A percentile compares a stretch with the other conserved stretches of the same genome.
Evolutionary conservation across 2,888 invertebrate species (phyloP).

Genomic region (Tenthredo livida): DNA sequence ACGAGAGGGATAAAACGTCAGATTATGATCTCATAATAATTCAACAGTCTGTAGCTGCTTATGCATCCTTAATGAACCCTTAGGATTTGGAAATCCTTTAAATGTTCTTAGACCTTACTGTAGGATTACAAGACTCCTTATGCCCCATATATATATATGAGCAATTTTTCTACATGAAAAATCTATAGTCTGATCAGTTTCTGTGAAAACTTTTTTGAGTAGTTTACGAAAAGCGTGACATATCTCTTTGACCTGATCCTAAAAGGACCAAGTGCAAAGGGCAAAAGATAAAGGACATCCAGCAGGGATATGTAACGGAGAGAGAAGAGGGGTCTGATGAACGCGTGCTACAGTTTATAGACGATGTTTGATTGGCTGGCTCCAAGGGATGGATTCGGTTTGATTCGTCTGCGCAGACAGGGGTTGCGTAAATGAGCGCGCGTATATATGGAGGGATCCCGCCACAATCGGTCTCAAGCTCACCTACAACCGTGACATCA

Average conservation of each 20-base stretch:
- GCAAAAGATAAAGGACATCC: conserved; percentile 4
- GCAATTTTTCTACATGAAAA: background rate
- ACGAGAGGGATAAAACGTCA: background rate
- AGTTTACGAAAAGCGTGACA: background rate
- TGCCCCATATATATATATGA: background rate
- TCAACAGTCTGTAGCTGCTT: background rate
- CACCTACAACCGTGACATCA: conserved; percentile 48
- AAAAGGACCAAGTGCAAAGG: background rate
- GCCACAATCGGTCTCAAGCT: conserved; percentile 45
- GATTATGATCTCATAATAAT: background rate
- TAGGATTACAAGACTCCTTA: background rate
- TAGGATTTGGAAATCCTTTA: background rate
- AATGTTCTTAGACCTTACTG: background rate
- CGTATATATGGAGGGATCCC: conserved; percentile 48
- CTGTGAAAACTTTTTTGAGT: background rate
- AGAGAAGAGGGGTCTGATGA: conserved; percentile 26
- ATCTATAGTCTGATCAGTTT: background rate
- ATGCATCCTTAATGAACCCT: background rate
- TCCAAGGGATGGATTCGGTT: conserved; percentile 41
- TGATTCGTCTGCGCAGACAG: conserved; percentile 50
- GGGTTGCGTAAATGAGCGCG: conserved; percentile 48
- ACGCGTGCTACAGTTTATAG: conserved; percentile 19
- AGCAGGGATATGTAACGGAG: background rate
- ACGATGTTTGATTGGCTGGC: conserved; percentile 19
- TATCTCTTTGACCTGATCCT: background rate